These are phyloP conservation scores for Lepus timidus DNA, from an alignment of 2,113 vertebrate species.

Conservation along the genomic window DNA sequence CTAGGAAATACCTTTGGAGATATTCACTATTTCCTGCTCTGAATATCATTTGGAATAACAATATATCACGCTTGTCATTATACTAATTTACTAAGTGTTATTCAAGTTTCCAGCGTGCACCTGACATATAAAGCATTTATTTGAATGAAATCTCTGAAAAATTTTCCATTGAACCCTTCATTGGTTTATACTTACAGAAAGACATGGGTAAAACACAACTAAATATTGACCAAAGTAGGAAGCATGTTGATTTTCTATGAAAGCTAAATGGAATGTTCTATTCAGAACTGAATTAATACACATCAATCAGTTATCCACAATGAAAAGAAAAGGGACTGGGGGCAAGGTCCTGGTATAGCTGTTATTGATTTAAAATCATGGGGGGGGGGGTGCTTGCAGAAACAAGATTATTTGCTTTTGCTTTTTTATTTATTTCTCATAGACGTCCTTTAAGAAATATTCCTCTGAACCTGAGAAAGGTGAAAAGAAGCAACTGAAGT, in stretches of 20 bases:
- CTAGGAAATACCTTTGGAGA: conserved; percentile 41
- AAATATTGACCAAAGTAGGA: conserved; percentile 63
- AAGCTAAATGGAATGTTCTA: conserved; percentile 47
- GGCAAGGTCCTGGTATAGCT: not conserved
- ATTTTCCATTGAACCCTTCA: conserved; percentile 53
- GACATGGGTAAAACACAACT: conserved; percentile 60
- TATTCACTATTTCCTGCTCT: not conserved
- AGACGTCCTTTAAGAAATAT: conserved; percentile 46
- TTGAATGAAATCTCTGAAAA: conserved; percentile 59
- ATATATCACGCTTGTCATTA: conserved; percentile 31
- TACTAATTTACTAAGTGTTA: conserved; percentile 35
- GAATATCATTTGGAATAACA: conserved; percentile 31
- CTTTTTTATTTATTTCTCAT: conserved; percentile 49
- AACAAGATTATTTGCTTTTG: not conserved
- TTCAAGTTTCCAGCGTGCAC: conserved; percentile 37
- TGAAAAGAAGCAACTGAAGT: conserved; percentile 40
- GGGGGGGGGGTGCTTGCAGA: not conserved
- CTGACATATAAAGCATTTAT: conserved; percentile 41
- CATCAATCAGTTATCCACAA: conserved; percentile 39
- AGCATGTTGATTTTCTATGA: conserved; percentile 59
- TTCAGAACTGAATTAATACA: conserved; percentile 58
- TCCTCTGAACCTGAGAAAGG: not conserved
- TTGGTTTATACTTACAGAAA: conserved; percentile 39
- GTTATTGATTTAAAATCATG: conserved; percentile 62
- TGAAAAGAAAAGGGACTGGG: conserved; percentile 24